These are phyloP conservation scores for Pygoscelis adeliae DNA, from an alignment of 2,113 vertebrate species.

Conservation along the genomic window DNA sequence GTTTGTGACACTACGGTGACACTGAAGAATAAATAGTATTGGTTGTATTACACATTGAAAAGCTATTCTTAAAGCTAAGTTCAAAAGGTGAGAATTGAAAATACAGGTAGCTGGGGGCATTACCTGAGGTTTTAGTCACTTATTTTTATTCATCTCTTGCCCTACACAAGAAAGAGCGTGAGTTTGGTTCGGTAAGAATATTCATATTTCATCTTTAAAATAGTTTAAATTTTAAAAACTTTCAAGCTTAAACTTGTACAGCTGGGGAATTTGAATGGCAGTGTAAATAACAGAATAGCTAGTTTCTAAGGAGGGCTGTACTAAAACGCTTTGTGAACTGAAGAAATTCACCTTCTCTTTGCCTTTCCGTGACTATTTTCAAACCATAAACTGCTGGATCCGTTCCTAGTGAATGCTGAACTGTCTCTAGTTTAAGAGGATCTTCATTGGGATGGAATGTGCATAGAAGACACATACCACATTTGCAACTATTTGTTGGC, in stretches of 20 bases:
- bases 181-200: not conserved
- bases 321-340: not conserved
- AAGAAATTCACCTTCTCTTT: not conserved
- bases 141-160: not conserved
- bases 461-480: not conserved
- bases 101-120: not conserved
- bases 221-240: not conserved
- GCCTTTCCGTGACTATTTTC: not conserved
- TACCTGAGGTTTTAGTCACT: not conserved
- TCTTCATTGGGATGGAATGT: not conserved
- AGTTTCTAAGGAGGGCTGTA: not conserved
- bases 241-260: not conserved
- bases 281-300: not conserved
- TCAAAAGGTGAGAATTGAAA: not conserved
- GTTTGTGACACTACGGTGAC: not conserved
- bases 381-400: not conserved
- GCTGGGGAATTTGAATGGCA: not conserved
- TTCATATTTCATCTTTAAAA: not conserved
- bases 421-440: not conserved
- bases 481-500: not conserved
- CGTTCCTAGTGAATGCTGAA: not conserved
- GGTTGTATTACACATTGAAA: not conserved
- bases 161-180: not conserved
- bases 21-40: not conserved
- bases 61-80: not conserved